These are phyloP conservation scores for Strigamia transsilvanica DNA, from an alignment of 2,888 invertebrate genomes.

Conservation along the genomic window DNA sequence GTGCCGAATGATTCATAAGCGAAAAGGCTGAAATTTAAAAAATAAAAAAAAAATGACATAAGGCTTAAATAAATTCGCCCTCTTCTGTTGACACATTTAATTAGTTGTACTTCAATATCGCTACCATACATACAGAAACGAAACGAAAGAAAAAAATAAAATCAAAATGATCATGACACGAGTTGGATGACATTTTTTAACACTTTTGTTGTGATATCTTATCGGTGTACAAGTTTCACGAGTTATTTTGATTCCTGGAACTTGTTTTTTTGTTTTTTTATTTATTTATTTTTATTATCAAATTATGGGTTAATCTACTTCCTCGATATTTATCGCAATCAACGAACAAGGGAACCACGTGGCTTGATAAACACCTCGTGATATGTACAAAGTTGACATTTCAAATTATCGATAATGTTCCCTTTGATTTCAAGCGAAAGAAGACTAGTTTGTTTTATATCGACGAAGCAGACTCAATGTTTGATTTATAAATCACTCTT, in stretches of 20 bases:
- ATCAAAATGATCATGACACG: neutral
- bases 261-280: neutral
- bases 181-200: too few species aligned
- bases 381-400: neutral
- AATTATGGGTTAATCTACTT: conserved; percentile 8
- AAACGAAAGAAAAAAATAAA: neutral
- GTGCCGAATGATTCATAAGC: too few species aligned
- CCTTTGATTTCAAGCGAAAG: too few species aligned
- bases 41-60: too few species aligned
- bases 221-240: neutral
- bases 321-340: neutral
- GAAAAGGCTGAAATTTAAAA: too few species aligned
- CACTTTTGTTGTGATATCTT: neutral
- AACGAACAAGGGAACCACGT: neutral
- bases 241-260: neutral
- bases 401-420: too few species aligned
- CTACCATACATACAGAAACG: neutral
- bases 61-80: too few species aligned
- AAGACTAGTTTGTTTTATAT: too few species aligned
- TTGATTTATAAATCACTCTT: too few species aligned
- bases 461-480: too few species aligned
- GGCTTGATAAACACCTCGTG: neutral
- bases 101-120: neutral
- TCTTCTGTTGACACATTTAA: neutral
- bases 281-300: neutral